A percentile compares a stretch with the other conserved stretches of the same genome.
Evolutionary conservation across 1,140 invertebrate genomes (phyloP).

Genomic region (Cyclina sinensis): DNA sequence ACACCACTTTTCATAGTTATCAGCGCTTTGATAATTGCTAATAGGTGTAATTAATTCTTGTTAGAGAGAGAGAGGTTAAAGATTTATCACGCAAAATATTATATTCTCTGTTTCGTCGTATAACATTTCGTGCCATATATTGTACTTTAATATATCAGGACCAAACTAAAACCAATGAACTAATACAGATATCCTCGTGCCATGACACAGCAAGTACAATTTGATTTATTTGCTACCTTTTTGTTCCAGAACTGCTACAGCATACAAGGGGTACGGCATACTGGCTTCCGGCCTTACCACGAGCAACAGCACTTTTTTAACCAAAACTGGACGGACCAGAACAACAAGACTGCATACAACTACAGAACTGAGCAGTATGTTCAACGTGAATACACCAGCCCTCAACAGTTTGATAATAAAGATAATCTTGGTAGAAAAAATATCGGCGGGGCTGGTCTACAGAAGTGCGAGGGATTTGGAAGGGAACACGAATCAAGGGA

Average conservation of each 20-base stretch:
- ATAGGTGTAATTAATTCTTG: no score
- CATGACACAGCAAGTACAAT: no score
- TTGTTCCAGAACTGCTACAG: constrained; percentile 4
- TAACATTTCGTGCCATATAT: no score
- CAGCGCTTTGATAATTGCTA: no score
- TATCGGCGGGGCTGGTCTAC: not conserved
- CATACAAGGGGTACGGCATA: not conserved
- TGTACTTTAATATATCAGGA: no score
- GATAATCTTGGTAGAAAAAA: not conserved
- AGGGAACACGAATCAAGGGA: not conserved
- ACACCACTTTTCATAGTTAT: no score
- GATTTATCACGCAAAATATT: no score
- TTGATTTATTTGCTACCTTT: no score
- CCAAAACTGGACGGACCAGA: constrained; percentile 8
- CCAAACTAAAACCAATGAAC: no score
- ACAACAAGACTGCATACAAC: not conserved
- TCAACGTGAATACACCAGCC: not conserved
- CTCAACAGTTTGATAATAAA: not conserved
- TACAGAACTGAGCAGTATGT: not conserved
- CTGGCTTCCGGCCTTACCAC: not conserved
- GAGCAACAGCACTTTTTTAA: not conserved
- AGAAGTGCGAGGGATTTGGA: not conserved
- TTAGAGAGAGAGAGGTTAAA: no score
- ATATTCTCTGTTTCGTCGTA: no score
- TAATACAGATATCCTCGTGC: no score